Evolutionary conservation across 2,888 invertebrate genomes (phyloP), one percentile per base, ranked within the genome.

Genomic region (Rhimphoctona megacephalus): DNA sequence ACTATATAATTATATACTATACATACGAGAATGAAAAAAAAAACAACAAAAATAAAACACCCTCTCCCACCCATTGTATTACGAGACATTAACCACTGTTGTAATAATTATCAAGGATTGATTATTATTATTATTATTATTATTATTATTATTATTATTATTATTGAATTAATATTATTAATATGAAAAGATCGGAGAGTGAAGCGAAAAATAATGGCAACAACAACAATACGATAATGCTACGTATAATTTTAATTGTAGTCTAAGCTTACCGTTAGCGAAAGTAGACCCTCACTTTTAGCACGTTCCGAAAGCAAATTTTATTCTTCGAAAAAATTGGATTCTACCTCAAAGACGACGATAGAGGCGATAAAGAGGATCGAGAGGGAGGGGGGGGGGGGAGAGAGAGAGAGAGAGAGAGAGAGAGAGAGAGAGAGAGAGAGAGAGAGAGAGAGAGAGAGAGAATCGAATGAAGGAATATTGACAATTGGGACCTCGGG

Each of bases 241-340:
- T 92, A 91, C 89, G 90, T 92, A 92, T 89, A 39, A 64, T 93
- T 92, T 94, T 91, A 92, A 91, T 92, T 92, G 69, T 78, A 90
- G 90, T 90, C 87, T 91, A 90, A 90, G 90, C 91, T 92, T 92
- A 91, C 90, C 90, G 90, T 91, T 92, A 91, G 89, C 89, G 92
- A 90, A 93, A 92, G 94, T 92, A 92, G 64, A 90, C 91, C 94
- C 94, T 93, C 93, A 93, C 93, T 92, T 91, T 92, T 92, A 92
- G 92, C 92, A 92, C 89, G 89, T 90, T 90, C 87, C 87, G 81
- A 87, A 85, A 87, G 79, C 66, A 86, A 85, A 88, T 90, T 88
- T 89, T 90, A 89, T 91, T 92, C 89, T 91, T 91, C 90, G 83
- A 85, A 72, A 83, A 90, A 91, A 93, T 93, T 93, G 92, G 92